Base-by-base conservation (phyloP, 2,888 invertebrate genomes). In the Strigamia transsilvanica region DNA sequence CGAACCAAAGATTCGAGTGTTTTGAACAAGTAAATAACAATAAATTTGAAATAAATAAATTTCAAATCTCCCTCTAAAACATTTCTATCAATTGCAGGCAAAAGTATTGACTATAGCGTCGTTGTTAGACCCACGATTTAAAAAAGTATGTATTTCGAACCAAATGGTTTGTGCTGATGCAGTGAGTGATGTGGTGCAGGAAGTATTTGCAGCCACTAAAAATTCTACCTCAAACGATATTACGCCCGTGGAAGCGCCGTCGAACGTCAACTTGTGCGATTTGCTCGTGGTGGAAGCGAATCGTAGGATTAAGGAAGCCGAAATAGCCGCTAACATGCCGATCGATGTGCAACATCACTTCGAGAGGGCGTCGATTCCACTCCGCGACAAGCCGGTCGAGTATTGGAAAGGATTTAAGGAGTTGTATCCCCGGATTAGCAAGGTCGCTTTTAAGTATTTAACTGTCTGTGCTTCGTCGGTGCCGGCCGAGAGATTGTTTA, bases 381-480 rank as follows among this genome's bases (percentile, higher is more conserved):
- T n/a, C 18, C 15, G 56, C 10, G 21, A n/a, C 18, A 56, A 56
- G n/a, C n/a, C 56, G 18, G 3, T 56, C 56, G 56, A 56, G 6
- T 56, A 56, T 56, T 56, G 56, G 56, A 56, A 56, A 56, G 18
- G 9, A 9, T 18, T n/a, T 9, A n/a, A 56, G 21, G 9, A 9
- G n/a, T 18, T 18, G 9, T 56, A 18, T 18, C 56, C 56, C 3
- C 56, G 56, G n/a, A n/a, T 56, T 9, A 56, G 18, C 5, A 56
- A 56, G 18, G 56, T 56, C 18, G 56, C 56, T 56, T 18, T 56
- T 1, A 56, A 56, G 56, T 56, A 56, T 56, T 56, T 56, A 56
- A 56, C 56, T n/a, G 56, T 56, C 9, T 56, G 56, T 56, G 56
- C 56, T n/a, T 56, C 56, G 56, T 56, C 56, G 15, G 18, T 56